phyloP scores from a whole-genome alignment of 2,113 vertebrate species.

The Cricetomys ansorgei region DNA sequence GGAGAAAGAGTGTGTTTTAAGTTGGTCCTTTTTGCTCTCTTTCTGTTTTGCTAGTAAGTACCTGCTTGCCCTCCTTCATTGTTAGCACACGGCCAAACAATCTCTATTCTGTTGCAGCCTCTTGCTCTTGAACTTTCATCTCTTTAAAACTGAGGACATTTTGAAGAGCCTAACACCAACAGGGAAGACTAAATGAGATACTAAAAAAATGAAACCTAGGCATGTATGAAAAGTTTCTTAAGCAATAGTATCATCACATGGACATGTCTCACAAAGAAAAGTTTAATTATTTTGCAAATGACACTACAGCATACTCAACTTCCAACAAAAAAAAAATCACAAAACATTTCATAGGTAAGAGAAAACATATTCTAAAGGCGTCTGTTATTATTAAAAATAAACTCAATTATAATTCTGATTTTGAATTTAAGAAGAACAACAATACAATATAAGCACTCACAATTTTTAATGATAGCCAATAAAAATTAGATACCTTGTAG shows the following conservation, averaged over 20 bases:
- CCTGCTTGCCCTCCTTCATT: not conserved
- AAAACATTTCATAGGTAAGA: not conserved
- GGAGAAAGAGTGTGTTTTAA: not conserved
- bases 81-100: not conserved
- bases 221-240: not conserved
- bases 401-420: not conserved
- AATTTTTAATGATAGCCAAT: not conserved
- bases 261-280: not conserved
- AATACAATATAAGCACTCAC: not conserved
- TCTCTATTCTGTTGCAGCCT: not conserved
- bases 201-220: not conserved
- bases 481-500: not conserved
- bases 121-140: too few relatives aligned
- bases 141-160: not conserved
- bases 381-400: not conserved
- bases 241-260: not conserved
- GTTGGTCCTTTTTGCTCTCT: not conserved
- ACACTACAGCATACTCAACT: not conserved
- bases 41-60: not conserved
- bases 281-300: not conserved
- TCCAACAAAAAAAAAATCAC: not conserved
- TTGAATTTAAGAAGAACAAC: not conserved
- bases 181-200: not conserved
- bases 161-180: not conserved
- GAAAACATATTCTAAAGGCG: not conserved